Percentiles rank a stretch among this genome's conserved stretches.
phyloP scores from a whole-genome alignment of 2,888 invertebrate genomes.

The Cephus pygmeus region DNA sequence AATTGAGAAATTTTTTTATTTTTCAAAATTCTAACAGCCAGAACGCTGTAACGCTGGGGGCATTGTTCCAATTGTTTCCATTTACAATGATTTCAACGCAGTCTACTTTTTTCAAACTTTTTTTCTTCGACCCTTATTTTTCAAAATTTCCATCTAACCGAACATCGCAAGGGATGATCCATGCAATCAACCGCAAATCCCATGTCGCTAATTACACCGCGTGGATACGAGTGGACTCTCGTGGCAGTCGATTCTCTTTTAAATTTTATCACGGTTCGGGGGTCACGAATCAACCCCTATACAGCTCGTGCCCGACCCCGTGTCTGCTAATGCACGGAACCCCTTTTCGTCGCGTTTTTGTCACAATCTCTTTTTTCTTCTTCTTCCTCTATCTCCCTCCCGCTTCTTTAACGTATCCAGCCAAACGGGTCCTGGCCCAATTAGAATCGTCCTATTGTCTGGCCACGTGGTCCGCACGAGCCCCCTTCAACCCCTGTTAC shows the following conservation, averaged over 20 bases:
- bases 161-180: background rate
- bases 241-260: conserved; percentile 34
- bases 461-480: conserved; percentile 65
- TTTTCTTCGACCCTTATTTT: background rate
- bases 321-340: conserved; percentile 18
- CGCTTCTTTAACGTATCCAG: conserved; percentile 25
- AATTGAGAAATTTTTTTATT: background rate
- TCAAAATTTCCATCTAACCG: background rate
- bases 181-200: background rate
- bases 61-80: too few relatives aligned
- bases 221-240: background rate
- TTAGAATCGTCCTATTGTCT: conserved; percentile 64
- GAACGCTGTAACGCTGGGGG: background rate
- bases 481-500: conserved; percentile 28
- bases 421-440: conserved; percentile 58
- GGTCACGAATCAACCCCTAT: conserved; percentile 19
- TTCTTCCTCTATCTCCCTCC: conserved; percentile 22
- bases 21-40: background rate
- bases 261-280: conserved; percentile 47
- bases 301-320: conserved; percentile 35
- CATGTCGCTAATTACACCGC: background rate
- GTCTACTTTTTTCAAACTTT: background rate
- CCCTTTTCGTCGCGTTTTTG: conserved; percentile 51
- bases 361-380: conserved; percentile 16
- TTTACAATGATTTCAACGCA: background rate